Base-by-base conservation (phyloP, 2,113 vertebrate species). In the Thymallus thymallus region DNA sequence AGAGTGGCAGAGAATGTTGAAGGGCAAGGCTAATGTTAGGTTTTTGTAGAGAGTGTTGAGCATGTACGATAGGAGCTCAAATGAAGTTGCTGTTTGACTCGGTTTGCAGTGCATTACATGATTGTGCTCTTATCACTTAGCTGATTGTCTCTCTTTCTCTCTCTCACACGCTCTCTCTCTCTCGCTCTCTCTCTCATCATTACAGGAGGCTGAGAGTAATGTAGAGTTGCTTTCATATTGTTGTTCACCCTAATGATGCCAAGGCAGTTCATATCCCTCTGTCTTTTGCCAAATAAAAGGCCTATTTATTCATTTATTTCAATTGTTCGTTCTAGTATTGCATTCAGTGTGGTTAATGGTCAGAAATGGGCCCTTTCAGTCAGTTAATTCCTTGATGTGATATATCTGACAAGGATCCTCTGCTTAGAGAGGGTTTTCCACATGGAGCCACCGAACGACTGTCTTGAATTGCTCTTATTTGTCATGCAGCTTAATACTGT, bases 401-500 rank as follows among this genome's bases (percentile, higher is more conserved):
- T 80, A 80, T 82, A 68, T 41, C 32, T 80, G 74, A 84, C 41
- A 51, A 75, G 71, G 76, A 84, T 77, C 72, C 61, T 5, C 23
- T 14, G 66, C 78, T 72, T 62, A 4, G 62, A 74, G 35, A 74
- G 80, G 72, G 63, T 82, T 74, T 72, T 65, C 69, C 20, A 75
- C 77, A 73, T 23, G 26, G 3, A 1, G 12, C 64, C 22, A 29
- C 74, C 77, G 75, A 85, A 82, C 79, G 51, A 68, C 77, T 81
- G 16, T 51, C 48, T 51, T 51, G 79, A 85, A 82, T 82, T 55
- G 70, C 75, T 81, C 84, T 76, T 88, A 84, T 89, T 86, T 85
- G 84, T 85, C 82, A 85, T 77, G 80, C 75, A 81, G 88, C 83
- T 83, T 87, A 80, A 82, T 77, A 23, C 62, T 83, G 82, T 88